A percentile compares a stretch with the other conserved stretches of the same genome.
These are phyloP conservation scores for Podocnemis expansa DNA, from an alignment of 2,113 vertebrate species.

Conservation along the genomic window DNA sequence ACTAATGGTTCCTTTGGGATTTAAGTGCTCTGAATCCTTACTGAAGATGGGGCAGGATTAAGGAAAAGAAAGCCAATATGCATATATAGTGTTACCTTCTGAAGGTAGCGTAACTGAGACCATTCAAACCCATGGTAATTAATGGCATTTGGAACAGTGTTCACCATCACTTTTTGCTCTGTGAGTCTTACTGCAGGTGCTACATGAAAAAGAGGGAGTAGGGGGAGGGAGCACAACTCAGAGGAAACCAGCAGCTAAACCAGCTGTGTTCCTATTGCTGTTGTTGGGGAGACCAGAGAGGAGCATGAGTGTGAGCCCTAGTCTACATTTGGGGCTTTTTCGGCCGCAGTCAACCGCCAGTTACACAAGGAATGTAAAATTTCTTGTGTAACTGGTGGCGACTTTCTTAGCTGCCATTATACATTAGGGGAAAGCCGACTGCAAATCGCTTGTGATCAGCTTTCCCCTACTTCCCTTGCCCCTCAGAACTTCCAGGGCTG, in stretches of 20 bases:
- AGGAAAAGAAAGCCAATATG: neutral
- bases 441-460: too few species aligned
- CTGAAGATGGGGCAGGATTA: neutral
- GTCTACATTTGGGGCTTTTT: too few species aligned
- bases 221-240: neutral
- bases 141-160: neutral
- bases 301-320: neutral
- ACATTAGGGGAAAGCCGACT: too few species aligned
- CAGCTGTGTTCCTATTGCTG: neutral
- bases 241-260: neutral
- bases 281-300: neutral
- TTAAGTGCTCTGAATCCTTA: neutral
- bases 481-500: too few species aligned
- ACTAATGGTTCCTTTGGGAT: neutral
- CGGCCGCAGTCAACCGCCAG: too few species aligned
- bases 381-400: too few species aligned
- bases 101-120: neutral
- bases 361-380: too few species aligned
- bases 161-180: neutral
- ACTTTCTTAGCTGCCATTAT: too few species aligned
- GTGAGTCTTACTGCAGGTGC: neutral
- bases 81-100: neutral
- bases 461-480: too few species aligned
- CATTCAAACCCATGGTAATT: neutral
- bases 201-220: neutral